Conservation (phyloP, 1,140 invertebrate species). For the Maconellicoccus hirsutus region DNA sequence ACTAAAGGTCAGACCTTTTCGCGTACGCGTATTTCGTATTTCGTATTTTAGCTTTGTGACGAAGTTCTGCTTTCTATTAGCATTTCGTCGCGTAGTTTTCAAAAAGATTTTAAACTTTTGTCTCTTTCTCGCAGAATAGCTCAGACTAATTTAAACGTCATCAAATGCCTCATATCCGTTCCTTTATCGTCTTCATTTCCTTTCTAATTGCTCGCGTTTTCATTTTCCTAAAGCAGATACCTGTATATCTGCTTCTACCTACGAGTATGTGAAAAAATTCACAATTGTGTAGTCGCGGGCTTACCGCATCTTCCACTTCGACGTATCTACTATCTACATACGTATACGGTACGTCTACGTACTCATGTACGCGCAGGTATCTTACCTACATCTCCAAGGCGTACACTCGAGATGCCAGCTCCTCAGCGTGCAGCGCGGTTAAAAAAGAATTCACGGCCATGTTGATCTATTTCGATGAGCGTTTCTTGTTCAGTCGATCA, state of each 20-base stretch:
- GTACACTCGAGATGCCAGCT: too few relatives aligned
- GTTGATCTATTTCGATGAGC: too few relatives aligned
- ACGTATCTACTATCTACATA: too few relatives aligned
- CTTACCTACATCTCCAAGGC: too few relatives aligned
- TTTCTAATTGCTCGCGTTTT: neutral
- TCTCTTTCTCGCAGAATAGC: neutral
- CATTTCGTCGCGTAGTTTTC: neutral
- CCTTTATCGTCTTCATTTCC: neutral
- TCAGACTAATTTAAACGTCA: neutral
- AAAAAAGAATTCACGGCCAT: neutral
- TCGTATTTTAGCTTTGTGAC: neutral
- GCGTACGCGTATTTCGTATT: neutral
- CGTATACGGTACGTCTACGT: too few relatives aligned
- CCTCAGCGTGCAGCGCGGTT: too few relatives aligned
- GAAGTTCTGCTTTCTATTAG: neutral
- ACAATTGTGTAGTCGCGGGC: too few relatives aligned
- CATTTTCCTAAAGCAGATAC: too few relatives aligned
- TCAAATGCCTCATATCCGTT: neutral
- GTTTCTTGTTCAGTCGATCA: neutral
- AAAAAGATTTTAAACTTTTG: conserved; percentile 10
- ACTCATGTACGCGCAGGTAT: too few relatives aligned
- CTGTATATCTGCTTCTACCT: too few relatives aligned
- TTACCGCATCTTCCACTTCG: too few relatives aligned
- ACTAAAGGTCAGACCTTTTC: conserved; percentile 8
- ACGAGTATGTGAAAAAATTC: too few relatives aligned